phyloP scores from a whole-genome alignment of 1,140 invertebrate genomes.

The Hycleus phaleratus region DNA sequence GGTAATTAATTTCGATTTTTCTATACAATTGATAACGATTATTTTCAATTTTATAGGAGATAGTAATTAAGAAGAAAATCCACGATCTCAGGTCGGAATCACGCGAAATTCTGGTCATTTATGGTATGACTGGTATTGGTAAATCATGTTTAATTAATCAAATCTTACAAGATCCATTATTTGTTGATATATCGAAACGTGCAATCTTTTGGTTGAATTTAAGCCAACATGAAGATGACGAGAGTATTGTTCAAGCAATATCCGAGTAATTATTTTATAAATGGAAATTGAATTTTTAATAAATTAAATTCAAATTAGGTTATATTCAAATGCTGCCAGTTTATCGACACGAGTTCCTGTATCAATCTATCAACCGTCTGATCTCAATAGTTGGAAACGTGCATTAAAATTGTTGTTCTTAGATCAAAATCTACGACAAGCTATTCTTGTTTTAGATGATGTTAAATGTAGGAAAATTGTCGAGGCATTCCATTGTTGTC shows the following conservation, averaged over 20 bases:
- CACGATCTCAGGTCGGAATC: conserved; percentile 3
- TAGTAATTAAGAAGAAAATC: conserved; percentile 7
- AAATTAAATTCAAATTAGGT: neutral
- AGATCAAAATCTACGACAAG: conserved; percentile 10
- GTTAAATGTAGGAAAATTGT: conserved; percentile 12
- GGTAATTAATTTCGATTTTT: neutral
- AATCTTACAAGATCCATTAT: conserved; percentile 15
- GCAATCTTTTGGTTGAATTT: conserved; percentile 24
- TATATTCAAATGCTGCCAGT: conserved; percentile 8
- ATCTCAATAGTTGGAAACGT: conserved; percentile 10
- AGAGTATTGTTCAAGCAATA: conserved; percentile 10
- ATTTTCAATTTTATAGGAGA: conserved; percentile 10
- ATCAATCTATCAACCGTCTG: conserved; percentile 7
- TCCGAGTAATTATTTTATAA: conserved; percentile 12
- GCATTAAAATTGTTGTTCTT: conserved; percentile 16
- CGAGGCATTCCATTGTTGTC: conserved; percentile 14
- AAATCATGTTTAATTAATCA: conserved; percentile 25
- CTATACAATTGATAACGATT: neutral
- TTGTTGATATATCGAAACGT: conserved; percentile 13
- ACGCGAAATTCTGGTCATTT: conserved; percentile 13
- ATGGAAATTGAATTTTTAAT: neutral
- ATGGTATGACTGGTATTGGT: conserved; percentile 23
- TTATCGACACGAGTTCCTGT: conserved; percentile 1
- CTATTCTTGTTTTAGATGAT: conserved; percentile 21
- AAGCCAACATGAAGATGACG: conserved; percentile 11